Conservation (phyloP, 2,113 vertebrate species). For the Mastomys coucha region DNA sequence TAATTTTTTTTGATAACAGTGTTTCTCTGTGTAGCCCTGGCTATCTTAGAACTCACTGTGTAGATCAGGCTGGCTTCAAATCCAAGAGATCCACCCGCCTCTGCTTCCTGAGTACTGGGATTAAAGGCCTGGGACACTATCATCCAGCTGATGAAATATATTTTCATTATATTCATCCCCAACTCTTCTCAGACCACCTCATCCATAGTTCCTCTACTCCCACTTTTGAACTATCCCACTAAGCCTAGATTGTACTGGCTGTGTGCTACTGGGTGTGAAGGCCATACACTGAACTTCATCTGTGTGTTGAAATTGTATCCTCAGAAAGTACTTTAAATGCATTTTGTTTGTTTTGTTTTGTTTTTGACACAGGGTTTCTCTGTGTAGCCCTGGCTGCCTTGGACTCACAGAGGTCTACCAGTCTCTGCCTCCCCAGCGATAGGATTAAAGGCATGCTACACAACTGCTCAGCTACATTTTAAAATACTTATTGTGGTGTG, state of each 20-base stretch:
- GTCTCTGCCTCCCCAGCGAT: not conserved
- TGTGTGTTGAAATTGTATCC: not conserved
- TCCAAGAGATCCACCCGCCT: not conserved
- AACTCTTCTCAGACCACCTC: not conserved
- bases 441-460: not conserved
- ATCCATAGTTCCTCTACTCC: not conserved
- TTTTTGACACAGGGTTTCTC: not conserved
- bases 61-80: not conserved
- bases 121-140: not conserved
- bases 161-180: not conserved
- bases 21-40: not conserved
- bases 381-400: not conserved
- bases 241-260: not conserved
- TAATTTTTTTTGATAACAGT: not conserved
- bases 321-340: not conserved
- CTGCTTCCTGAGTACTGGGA: not conserved
- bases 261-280: not conserved
- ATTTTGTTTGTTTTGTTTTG: not conserved
- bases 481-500: not conserved
- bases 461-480: not conserved
- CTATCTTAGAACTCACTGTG: not conserved
- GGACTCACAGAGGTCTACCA: not conserved
- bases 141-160: not conserved
- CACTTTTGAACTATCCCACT: not conserved
- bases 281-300: not conserved